Percentiles rank a stretch among this genome's conserved stretches.
phyloP scores from a whole-genome alignment of 92 coral and sea anemone species.

The Palythoa grandis region DNA sequence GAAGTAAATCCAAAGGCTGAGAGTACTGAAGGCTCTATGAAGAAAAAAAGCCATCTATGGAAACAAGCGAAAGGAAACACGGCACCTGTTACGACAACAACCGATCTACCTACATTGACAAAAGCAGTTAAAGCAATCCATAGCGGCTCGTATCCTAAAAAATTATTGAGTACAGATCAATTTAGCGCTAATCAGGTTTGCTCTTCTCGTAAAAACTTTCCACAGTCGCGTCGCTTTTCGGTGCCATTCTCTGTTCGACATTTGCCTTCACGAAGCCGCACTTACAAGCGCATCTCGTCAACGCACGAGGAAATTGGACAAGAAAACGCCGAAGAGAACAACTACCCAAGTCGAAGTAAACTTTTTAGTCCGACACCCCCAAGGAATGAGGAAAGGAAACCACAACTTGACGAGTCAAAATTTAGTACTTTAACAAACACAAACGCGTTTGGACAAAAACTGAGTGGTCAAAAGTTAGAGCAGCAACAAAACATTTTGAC shows the following conservation, averaged over 20 bases:
- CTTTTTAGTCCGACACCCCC: constrained; percentile 38
- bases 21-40: not conserved
- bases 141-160: not conserved
- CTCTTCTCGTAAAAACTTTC: not conserved
- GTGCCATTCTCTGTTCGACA: constrained; percentile 17
- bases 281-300: constrained; percentile 1
- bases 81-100: too few species aligned
- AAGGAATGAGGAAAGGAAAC: not conserved
- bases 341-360: constrained; percentile 23
- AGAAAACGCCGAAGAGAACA: not conserved
- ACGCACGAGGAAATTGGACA: not conserved
- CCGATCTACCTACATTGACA: too few species aligned
- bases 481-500: not conserved
- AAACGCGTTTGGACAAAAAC: not conserved
- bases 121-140: too few species aligned
- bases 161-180: not conserved
- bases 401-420: not conserved
- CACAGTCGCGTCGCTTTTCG: constrained; percentile 26
- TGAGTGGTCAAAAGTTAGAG: not conserved
- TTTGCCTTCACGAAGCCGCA: constrained; percentile 1
- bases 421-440: not conserved
- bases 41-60: not conserved
- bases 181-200: not conserved
- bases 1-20: not conserved
- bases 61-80: not conserved